Evolutionary conservation across 2,888 invertebrate genomes (phyloP), one percentile per base, ranked within the genome.

Genomic region (Mycogona germanica): DNA sequence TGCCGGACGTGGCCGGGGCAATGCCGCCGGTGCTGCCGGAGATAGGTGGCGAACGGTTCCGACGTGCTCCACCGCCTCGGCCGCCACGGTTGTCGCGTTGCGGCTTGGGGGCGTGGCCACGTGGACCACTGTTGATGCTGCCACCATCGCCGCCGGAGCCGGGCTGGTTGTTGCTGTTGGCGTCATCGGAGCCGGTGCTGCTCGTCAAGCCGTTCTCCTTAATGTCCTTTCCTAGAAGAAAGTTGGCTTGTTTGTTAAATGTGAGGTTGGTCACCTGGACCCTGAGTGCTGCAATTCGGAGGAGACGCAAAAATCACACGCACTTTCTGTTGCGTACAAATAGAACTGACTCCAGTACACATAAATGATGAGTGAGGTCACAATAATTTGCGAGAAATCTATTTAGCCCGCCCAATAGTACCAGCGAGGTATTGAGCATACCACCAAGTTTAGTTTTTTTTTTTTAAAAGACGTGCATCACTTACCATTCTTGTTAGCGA

Each of bases 131-230:
- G 19, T n/a, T 21, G 25, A 25, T 45, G 14, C 19, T n/a, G 7
- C 9, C 26, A 6, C 6, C 7, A 25, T 21, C 45, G 9, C 12
- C 21, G n/a, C 12, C 21, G n/a, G 19, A 9, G 12, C 21, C 6
- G 7, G 21, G 7, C 7, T 9, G 6, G 6, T 9, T n/a, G 12
- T 45, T n/a, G 12, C 42, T 42, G 29, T 14, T 51, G 7, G 17
- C 28, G 14, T 28, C 42, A 7, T 42, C 51, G n/a, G 30, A 37
- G n/a, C 49, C 35, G 12, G n/a, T n/a, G n/a, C n/a, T n/a, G n/a
- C n/a, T n/a, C n/a, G 38, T 14, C 30, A 28, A 30, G 21, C 49
- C 49, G 25, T 49, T 49, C 26, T 49, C 49, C 17, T 49, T 35
- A n/a, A 49, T 19, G 25, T 38, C 49, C 21, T 21, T 45, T 19